Conservation (phyloP, 2,888 invertebrate species). For the Itoplectis maculator region DNA sequence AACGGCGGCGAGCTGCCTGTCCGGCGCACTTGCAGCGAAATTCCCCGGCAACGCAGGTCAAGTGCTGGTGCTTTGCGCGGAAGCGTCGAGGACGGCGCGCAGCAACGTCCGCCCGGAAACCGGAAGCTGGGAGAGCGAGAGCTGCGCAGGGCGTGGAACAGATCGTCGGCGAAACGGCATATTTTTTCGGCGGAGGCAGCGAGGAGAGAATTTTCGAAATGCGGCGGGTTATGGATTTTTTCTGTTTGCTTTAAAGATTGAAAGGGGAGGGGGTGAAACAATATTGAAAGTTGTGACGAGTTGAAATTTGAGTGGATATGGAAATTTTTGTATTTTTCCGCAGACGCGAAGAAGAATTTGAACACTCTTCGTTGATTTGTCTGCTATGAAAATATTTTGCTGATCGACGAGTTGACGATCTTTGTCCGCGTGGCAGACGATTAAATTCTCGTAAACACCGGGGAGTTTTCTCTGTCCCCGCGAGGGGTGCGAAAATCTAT, state of each 20-base stretch:
- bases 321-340: too few species aligned
- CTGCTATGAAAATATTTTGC: too few species aligned
- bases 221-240: background rate
- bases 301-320: too few species aligned
- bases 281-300: too few species aligned
- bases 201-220: background rate
- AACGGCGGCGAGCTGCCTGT: background rate
- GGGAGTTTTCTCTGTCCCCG: background rate
- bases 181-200: background rate
- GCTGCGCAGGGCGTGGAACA: background rate
- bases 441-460: background rate
- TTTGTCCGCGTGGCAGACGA: too few species aligned
- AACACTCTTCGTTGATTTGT: too few species aligned
- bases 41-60: background rate
- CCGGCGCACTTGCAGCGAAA: slow-evolving; percentile 4
- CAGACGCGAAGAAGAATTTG: too few species aligned
- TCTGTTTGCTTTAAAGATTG: background rate
- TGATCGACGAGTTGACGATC: too few species aligned
- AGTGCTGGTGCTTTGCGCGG: background rate
- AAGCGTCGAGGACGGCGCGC: background rate
- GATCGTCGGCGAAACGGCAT: background rate
- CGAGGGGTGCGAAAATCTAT: background rate
- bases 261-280: too few species aligned
- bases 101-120: background rate
- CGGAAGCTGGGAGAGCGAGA: background rate